Conservation (phyloP, 2,797 vertebrate species). For the Potorous gilbertii region DNA sequence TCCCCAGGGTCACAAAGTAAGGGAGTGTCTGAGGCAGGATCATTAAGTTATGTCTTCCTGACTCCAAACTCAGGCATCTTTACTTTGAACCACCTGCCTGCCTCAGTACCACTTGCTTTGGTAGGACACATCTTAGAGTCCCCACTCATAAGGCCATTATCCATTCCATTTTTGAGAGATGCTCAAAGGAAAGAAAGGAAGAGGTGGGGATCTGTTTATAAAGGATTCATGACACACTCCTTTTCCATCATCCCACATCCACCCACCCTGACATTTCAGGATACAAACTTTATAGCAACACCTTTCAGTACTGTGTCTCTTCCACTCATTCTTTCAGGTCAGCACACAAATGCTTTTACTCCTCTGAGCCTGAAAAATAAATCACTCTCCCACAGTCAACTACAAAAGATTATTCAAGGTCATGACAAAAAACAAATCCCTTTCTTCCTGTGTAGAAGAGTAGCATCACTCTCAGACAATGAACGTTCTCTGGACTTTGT, state of each 20-base stretch:
- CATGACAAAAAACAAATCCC: conserved; percentile 64
- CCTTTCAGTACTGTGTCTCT: conserved; percentile 74
- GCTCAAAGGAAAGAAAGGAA: conserved; percentile 71
- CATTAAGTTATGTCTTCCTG: background rate
- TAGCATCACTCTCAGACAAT: conserved; percentile 54
- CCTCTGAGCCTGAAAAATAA: conserved; percentile 63
- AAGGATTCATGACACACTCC: conserved; percentile 78
- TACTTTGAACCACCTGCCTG: background rate
- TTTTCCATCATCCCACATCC: conserved; percentile 79
- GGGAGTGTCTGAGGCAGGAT: background rate
- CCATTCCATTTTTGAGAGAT: conserved; percentile 75
- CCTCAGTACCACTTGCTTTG: conserved; percentile 28
- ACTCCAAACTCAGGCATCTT: background rate
- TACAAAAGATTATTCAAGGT: conserved; percentile 72
- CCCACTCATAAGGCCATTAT: conserved; percentile 69
- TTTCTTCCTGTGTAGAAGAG: conserved; percentile 50
- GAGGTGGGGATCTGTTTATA: conserved; percentile 73
- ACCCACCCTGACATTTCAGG: conserved; percentile 83
- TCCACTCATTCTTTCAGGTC: conserved; percentile 82
- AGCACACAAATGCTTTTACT: conserved; percentile 79
- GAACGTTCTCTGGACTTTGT: conserved; percentile 15
- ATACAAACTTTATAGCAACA: conserved; percentile 73
- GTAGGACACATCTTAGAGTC: conserved; percentile 26
- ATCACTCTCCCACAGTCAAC: conserved; percentile 54
- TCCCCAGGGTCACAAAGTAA: background rate